A percentile compares a stretch with the other conserved stretches of the same genome.
phyloP scores from a whole-genome alignment of 1,140 invertebrate species.

The Acromyrmex charruanus region DNA sequence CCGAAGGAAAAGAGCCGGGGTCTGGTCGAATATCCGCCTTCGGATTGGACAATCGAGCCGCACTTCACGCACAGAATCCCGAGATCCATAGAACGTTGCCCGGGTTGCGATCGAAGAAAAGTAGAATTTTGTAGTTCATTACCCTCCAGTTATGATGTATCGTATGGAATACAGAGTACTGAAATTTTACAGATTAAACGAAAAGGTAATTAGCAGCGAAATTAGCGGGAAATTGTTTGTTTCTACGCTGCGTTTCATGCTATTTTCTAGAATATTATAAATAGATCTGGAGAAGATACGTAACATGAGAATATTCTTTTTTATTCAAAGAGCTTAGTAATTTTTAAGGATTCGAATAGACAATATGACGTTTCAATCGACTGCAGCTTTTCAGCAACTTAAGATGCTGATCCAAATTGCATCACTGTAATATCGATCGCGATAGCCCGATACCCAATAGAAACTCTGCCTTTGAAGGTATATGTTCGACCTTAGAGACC shows the following conservation, averaged over 20 bases:
- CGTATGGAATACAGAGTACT: not conserved
- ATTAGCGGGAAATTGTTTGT: not conserved
- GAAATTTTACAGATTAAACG: slow-evolving; percentile 18
- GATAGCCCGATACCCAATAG: slow-evolving; percentile 11
- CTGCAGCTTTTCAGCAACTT: not conserved
- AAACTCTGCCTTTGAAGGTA: slow-evolving; percentile 24
- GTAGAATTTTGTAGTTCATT: slow-evolving; percentile 42
- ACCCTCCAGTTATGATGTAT: slow-evolving; percentile 35
- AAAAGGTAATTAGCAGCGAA: slow-evolving; percentile 15
- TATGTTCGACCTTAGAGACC: slow-evolving; percentile 39
- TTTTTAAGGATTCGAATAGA: not conserved
- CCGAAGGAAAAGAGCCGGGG: slow-evolving; percentile 69
- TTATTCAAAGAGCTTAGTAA: not conserved
- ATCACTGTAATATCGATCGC: not conserved
- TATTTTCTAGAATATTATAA: slow-evolving; percentile 2
- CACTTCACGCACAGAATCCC: slow-evolving; percentile 40
- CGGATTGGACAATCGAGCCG: slow-evolving; percentile 74
- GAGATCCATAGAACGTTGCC: slow-evolving; percentile 22
- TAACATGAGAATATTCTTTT: not conserved
- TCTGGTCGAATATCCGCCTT: slow-evolving; percentile 68
- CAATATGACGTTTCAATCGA: not conserved
- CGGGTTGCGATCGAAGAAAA: slow-evolving; percentile 23
- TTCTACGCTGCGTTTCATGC: slow-evolving; percentile 5
- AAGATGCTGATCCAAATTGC: slow-evolving; percentile 29
- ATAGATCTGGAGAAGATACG: no score